Evolutionary conservation across 2,113 vertebrate genomes (phyloP).

Genomic region (Ardeotis arabs): DNA sequence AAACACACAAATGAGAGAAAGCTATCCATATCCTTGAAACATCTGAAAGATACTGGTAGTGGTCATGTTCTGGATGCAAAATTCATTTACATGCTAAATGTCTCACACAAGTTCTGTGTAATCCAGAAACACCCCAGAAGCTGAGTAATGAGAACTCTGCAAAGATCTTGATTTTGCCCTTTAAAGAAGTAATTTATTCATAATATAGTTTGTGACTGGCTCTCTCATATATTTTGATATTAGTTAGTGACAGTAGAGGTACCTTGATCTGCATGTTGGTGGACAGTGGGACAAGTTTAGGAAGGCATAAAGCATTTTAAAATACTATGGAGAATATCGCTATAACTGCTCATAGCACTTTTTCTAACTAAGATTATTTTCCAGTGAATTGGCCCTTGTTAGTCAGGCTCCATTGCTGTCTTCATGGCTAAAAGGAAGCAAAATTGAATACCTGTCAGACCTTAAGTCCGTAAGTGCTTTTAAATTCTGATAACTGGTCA

Average conservation of each 20-base stretch:
- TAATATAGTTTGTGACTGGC: not conserved
- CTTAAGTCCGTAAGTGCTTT: not conserved
- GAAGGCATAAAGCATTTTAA: not conserved
- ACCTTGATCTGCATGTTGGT: not conserved
- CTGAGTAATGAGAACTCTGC: not conserved
- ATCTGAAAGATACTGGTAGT: not conserved
- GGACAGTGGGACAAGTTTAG: not conserved
- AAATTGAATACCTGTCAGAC: not conserved
- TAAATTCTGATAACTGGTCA: not conserved
- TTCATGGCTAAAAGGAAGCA: not conserved
- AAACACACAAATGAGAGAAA: not conserved
- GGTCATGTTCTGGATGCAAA: not conserved
- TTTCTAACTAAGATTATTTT: not conserved
- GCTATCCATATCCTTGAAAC: not conserved
- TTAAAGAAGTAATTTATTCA: not conserved
- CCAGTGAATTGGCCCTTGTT: constrained; percentile 31
- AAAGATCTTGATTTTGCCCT: not conserved
- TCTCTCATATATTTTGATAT: not conserved
- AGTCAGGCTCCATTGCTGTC: not conserved
- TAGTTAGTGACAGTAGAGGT: not conserved
- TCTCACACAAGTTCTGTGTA: not conserved
- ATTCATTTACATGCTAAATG: not conserved
- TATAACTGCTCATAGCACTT: not conserved
- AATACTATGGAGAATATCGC: not conserved
- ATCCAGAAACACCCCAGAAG: not conserved